Evolutionary conservation across 1,140 invertebrate genomes (phyloP), one percentile per base, ranked within the genome.

Genomic region (Trichogramma pretiosum): DNA sequence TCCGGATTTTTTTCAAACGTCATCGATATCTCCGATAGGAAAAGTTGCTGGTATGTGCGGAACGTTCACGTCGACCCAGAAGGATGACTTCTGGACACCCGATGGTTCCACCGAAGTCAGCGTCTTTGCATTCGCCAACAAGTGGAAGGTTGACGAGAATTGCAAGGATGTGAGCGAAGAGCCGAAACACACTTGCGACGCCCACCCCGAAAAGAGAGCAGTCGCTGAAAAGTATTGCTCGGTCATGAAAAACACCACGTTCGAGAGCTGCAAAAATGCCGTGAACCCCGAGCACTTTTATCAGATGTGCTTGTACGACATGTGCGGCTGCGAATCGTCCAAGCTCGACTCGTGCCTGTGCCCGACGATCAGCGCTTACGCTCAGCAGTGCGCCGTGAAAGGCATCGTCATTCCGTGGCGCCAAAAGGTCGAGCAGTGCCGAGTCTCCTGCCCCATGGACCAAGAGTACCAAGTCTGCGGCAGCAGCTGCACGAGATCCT

Each of bases 1-100:
- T n/a, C n/a, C n/a, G n/a, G n/a, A n/a, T 49, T 7, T 40, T 45
- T 36, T n/a, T n/a, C n/a, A 26, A 13, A 2, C 11, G 16, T 28
- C 30, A 45, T n/a, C 24, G 24, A 5, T 28, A 5, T 5, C 1
- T 43, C 24, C 19, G 34, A 35, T 13, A 65, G 63, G 48, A 3
- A 53, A 56, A 46, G 65, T 62, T 0, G 56, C 81, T 72, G 91
- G 90, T 49, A 73, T 95, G 5, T 95, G 91, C 59, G 91, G 91
- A 16, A 93, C 88, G 1, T 93, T 89, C 60, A 89, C 86, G 47
- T 70, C 78, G 11, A 91, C 89, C 59, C 87, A 89, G 60, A 84
- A 84, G 56, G 88, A 93, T 61, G 91, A 95, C 63, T 93, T 93
- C 64, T 58, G 87, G 5, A 93, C 90, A 0, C 85, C 84, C 0